These are phyloP conservation scores for Cheilosia vulpina DNA, from an alignment of 2,888 invertebrate species.

Conservation along the genomic window DNA sequence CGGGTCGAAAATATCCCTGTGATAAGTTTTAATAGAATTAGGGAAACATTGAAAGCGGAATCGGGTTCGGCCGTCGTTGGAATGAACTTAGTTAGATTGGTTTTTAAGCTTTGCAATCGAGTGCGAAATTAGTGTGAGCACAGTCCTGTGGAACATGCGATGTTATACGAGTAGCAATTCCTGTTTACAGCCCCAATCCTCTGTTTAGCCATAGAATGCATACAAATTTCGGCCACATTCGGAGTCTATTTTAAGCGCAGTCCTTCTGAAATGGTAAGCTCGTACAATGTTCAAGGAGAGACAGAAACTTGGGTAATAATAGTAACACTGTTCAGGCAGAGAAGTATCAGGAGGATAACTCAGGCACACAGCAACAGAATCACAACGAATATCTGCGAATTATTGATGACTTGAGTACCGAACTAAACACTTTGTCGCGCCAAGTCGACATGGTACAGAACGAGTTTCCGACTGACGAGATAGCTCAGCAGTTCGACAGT, in stretches of 20 bases:
- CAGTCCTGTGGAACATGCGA: conserved; percentile 24
- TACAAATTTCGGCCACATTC: conserved; percentile 15
- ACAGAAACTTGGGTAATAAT: background rate
- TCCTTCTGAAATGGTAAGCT: conserved; percentile 65
- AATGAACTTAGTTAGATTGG: conserved; percentile 68
- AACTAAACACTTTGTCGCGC: conserved; percentile 80
- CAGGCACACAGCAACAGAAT: conserved; percentile 73
- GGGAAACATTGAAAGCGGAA: conserved; percentile 18
- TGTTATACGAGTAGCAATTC: background rate
- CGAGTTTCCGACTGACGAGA: conserved; percentile 74
- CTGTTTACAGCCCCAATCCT: background rate
- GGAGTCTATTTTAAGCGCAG: conserved; percentile 42
- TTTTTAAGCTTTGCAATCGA: conserved; percentile 54
- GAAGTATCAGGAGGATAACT: conserved; percentile 76
- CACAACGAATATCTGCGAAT: conserved; percentile 81
- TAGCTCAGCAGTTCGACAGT: conserved; percentile 71
- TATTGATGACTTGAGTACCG: conserved; percentile 81
- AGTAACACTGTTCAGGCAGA: conserved; percentile 55
- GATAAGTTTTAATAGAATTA: conserved; percentile 70
- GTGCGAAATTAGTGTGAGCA: conserved; percentile 21
- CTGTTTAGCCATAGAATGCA: conserved; percentile 29
- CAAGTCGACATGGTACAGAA: conserved; percentile 80
- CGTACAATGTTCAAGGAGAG: background rate
- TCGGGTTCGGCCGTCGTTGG: conserved; percentile 7
- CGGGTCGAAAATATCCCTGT: conserved; percentile 36